Base-by-base conservation (phyloP, 2,888 invertebrate species). In the Therioaphis trifolii region DNA sequence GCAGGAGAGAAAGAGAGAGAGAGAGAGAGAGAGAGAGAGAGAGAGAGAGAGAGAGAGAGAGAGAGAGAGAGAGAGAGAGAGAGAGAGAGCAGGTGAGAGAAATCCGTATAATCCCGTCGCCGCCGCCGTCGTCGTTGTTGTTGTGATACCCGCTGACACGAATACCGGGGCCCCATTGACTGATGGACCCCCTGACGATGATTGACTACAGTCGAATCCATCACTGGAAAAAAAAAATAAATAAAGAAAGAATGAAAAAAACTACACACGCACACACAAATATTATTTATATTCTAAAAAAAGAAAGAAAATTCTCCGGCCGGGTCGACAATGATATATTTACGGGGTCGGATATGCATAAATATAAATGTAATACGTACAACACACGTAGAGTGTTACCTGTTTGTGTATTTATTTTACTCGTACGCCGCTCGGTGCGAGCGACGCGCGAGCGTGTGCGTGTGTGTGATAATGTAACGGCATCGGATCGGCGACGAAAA, bases 71-170 rank as follows among this genome's bases (percentile, higher is more conserved):
- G n/a, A n/a, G n/a, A n/a, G n/a, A n/a, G n/a, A n/a, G n/a, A n/a
- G n/a, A n/a, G n/a, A n/a, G n/a, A n/a, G 52, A 29, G 72, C 80
- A 72, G 72, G 80, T 82, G 80, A 82, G 63, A 72, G 80, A 82
- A 80, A 46, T 80, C 72, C 12, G 71, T 80, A 72, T 80, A 72
- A 61, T 72, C 58, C 27, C 69, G 79, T 69, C 68, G 69, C 52
- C 29, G 66, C 52, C 46, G 76, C 35, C 27, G 76, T 63, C 24
- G 77, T 78, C 27, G 78, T 79, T 61, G 80, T 82, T 82, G 80
- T 82, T 82, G 80, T 82, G 80, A 82, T 82, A 72, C 80, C 61
- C 80, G 80, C 80, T 72, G 80, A 82, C 80, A 82, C 79, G 71
- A 69, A 72, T 18, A 46, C 43, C 46, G 55, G 63, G 49, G n/a